Base-by-base conservation (phyloP, 2,888 invertebrate genomes). In the Ellobium chinense region DNA sequence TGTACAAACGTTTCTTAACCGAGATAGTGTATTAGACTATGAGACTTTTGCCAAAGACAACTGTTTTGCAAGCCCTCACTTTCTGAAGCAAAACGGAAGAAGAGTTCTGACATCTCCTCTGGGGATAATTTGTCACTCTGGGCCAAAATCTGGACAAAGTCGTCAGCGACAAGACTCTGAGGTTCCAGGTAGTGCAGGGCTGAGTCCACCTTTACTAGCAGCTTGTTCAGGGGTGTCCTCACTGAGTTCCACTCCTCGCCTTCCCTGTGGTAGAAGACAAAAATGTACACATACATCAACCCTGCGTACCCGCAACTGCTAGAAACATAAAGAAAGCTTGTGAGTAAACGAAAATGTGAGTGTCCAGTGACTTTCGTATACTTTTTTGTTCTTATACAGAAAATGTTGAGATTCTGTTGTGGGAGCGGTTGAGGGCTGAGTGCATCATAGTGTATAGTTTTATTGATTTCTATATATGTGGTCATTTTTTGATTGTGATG, bases 61-160 rank as follows among this genome's bases (percentile, higher is more conserved):
- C 18, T 46, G 46, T 46, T 18, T 12, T 12, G 46, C 9, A 18
- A 46, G 7, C 18, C 7, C 78, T 60, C 58, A 78, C 78, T 78
- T 70, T 78, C 78, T 62, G 78, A 66, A 7, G 78, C 21, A 46
- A 62, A 78, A 9, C 78, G 60, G 70, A 78, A 78, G 62, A 78
- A 70, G 1, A 62, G 62, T 18, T 70, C 70, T 12, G 69, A 60
- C 14, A 78, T 31, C 9, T 78, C 62, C 5, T 60, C 46, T 7
- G 69, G 39, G 14, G 60, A 39, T 9, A 69, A 46, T 21, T 60
- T 27, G 46, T 46, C 37, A 29, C 18, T 60, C n/a, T n/a, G n/a
- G 46, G 39, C 29, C 62, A 78, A 34, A 5, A 63, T 34, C 21
- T 62, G 37, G 5, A 60, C 78, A n/a, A 78, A 78, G 29, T 78